These are phyloP conservation scores for Encarsia formosa DNA, from an alignment of 2,888 invertebrate genomes.

Conservation along the genomic window DNA sequence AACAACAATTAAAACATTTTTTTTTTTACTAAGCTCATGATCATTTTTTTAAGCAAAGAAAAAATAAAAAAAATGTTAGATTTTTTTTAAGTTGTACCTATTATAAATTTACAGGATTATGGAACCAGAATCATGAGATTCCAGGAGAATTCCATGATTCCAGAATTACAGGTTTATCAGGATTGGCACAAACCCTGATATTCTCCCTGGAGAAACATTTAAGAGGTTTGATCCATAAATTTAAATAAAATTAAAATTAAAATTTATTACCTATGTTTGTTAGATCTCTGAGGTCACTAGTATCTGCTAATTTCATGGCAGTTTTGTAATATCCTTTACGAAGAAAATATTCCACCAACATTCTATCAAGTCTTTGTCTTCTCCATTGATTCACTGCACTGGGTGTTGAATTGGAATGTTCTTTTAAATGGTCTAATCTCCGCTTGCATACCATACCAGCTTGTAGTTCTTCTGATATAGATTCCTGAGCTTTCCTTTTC, in stretches of 20 bases:
- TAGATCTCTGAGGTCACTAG: constrained; percentile 75
- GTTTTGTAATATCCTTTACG: constrained; percentile 94
- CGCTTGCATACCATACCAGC: constrained; percentile 89
- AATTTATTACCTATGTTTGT: constrained; percentile 76
- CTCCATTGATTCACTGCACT: constrained; percentile 73
- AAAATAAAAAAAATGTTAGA: too few species aligned
- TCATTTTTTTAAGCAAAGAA: too few species aligned
- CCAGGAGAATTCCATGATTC: too few species aligned
- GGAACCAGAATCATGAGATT: too few species aligned
- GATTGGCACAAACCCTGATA: too few species aligned
- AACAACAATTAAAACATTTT: too few species aligned
- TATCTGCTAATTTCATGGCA: constrained; percentile 80
- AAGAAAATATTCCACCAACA: constrained; percentile 95
- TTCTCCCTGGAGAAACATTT: too few species aligned
- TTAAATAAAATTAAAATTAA: neutral
- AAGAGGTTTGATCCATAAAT: too few species aligned
- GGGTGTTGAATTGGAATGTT: constrained; percentile 58
- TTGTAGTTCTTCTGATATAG: constrained; percentile 85
- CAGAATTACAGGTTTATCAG: too few species aligned
- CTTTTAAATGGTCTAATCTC: constrained; percentile 87
- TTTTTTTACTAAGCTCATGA: too few species aligned
- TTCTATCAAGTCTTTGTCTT: constrained; percentile 83
- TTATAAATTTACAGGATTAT: too few species aligned
- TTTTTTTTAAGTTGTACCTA: too few species aligned
- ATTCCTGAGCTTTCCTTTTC: constrained; percentile 92